phyloP scores from a whole-genome alignment of 1,140 invertebrate genomes.

The Pachypsylla venusta region DNA sequence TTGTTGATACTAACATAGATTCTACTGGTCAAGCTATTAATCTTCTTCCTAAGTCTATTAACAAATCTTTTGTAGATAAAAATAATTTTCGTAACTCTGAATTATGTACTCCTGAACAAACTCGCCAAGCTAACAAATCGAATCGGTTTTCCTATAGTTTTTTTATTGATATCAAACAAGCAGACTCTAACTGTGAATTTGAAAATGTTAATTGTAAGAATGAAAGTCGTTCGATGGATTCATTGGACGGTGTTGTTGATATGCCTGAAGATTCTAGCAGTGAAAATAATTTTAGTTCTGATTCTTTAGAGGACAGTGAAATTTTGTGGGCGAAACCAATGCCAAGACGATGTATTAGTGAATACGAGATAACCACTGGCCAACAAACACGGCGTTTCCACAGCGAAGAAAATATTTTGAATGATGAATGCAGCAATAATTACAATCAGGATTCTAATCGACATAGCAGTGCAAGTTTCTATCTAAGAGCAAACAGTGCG shows the following conservation, averaged over 20 bases:
- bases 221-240: neutral
- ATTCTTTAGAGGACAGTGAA: slow-evolving; percentile 54
- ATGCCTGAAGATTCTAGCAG: slow-evolving; percentile 29
- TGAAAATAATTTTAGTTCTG: slow-evolving; percentile 55
- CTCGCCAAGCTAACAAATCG: slow-evolving; percentile 13
- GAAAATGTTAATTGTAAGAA: slow-evolving; percentile 25
- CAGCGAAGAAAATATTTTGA: slow-evolving; percentile 60
- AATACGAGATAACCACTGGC: slow-evolving; percentile 47
- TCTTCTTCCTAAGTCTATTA: too few species aligned
- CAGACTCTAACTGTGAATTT: neutral
- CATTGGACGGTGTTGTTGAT: slow-evolving; percentile 21
- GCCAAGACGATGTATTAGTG: slow-evolving; percentile 48
- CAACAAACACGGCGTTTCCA: slow-evolving; percentile 29
- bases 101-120: too few species aligned
- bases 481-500: slow-evolving; percentile 24
- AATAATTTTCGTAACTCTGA: too few species aligned
- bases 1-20: too few species aligned
- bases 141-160: slow-evolving; percentile 24
- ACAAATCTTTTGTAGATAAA: too few species aligned
- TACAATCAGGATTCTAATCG: slow-evolving; percentile 39
- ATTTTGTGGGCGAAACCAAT: slow-evolving; percentile 39
- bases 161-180: slow-evolving; percentile 28
- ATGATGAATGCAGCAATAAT: slow-evolving; percentile 42
- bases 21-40: too few species aligned
- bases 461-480: slow-evolving; percentile 37